These are phyloP conservation scores for Patella ulyssiponensis DNA, from an alignment of 2,888 invertebrate species.

Conservation along the genomic window DNA sequence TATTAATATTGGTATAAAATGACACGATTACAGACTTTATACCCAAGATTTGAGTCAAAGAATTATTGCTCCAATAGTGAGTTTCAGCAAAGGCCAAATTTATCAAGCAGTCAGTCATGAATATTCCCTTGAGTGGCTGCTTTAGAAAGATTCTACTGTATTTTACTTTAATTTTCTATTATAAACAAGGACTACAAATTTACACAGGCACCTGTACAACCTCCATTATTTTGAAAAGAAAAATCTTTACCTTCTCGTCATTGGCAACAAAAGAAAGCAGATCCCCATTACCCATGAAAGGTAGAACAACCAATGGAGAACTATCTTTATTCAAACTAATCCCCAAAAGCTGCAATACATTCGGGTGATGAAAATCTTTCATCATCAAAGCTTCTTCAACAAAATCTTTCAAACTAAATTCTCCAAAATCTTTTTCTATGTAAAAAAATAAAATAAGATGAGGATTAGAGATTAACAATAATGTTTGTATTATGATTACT, in stretches of 20 bases:
- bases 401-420: slow-evolving; percentile 57
- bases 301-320: slow-evolving; percentile 73
- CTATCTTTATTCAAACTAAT: slow-evolving; percentile 69
- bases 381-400: slow-evolving; percentile 74
- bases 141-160: too few relatives aligned
- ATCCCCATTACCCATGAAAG: slow-evolving; percentile 74
- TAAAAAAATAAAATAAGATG: neutral
- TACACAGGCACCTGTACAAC: too few relatives aligned
- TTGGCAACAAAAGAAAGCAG: slow-evolving; percentile 65
- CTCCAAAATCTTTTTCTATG: slow-evolving; percentile 18
- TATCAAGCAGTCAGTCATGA: too few relatives aligned
- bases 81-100: too few relatives aligned
- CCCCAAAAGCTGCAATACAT: slow-evolving; percentile 73
- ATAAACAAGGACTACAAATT: too few relatives aligned
- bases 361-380: slow-evolving; percentile 73
- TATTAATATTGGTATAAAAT: too few relatives aligned
- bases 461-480: neutral
- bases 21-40: too few relatives aligned
- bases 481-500: neutral
- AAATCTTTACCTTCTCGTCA: slow-evolving; percentile 56
- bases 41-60: too few relatives aligned
- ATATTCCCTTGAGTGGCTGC: too few relatives aligned
- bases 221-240: neutral
- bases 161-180: too few relatives aligned
- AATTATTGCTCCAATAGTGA: too few relatives aligned